These are phyloP conservation scores for Drosophila sordidula DNA, from an alignment of 2,888 invertebrate genomes.

Conservation along the genomic window DNA sequence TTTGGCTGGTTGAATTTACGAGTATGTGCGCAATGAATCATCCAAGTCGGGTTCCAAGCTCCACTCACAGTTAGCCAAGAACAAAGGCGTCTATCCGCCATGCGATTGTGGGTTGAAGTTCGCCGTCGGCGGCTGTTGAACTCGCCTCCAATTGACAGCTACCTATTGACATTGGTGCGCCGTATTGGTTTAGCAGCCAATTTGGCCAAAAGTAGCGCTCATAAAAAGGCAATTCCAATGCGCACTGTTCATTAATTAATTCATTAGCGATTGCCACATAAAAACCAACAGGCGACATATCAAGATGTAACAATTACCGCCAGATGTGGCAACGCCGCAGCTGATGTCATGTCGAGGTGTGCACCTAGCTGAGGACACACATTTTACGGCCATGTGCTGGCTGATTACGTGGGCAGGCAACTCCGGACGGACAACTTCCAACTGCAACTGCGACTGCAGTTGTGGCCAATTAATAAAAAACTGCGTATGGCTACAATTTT, in stretches of 20 bases:
- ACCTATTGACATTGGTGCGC: conserved; percentile 19
- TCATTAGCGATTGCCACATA: conserved; percentile 62
- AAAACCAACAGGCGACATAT: conserved; percentile 15
- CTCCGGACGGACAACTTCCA: conserved; percentile 22
- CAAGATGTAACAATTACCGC: conserved; percentile 42
- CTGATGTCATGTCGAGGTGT: conserved; percentile 21
- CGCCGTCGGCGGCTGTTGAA: conserved; percentile 65
- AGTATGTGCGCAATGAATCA: conserved; percentile 44
- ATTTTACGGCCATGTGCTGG: conserved; percentile 62
- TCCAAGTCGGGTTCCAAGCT: conserved; percentile 27
- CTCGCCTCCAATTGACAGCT: conserved; percentile 27
- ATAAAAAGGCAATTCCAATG: conserved; percentile 26
- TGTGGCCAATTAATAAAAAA: conserved; percentile 68
- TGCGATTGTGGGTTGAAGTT: conserved; percentile 69
- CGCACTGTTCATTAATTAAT: conserved; percentile 67
- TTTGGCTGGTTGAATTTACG: conserved; percentile 45
- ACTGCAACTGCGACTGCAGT: conserved; percentile 27
- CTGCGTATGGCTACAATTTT: conserved; percentile 51
- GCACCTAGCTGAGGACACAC: conserved; percentile 62
- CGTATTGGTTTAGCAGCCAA: conserved; percentile 8
- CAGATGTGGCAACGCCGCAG: conserved; percentile 19
- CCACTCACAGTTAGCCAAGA: conserved; percentile 38
- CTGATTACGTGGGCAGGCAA: conserved; percentile 63
- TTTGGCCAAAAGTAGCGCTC: background rate
- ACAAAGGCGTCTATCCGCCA: conserved; percentile 50